phyloP scores from a whole-genome alignment of 1,140 invertebrate species.

The Bathynomus jamesi region DNA sequence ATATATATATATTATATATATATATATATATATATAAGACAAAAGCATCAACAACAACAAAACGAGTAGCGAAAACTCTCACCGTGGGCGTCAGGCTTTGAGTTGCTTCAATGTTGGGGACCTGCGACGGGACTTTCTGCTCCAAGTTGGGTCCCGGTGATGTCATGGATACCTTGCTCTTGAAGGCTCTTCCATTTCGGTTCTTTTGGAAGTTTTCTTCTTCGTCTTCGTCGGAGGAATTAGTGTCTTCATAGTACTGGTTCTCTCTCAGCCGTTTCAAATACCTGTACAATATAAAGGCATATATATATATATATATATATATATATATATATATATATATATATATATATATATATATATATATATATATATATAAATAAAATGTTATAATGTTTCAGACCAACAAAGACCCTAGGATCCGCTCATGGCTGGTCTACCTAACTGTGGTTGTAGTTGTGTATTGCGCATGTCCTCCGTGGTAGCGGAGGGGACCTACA shows the following conservation, averaged over 20 bases:
- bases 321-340: conserved; percentile 12
- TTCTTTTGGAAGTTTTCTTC: conserved; percentile 2
- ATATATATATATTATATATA: no score
- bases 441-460: no score
- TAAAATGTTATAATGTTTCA: no score
- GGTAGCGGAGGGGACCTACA: no score
- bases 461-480: no score
- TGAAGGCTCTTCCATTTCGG: conserved; percentile 9
- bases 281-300: neutral
- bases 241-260: conserved; percentile 2
- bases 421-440: no score
- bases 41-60: neutral
- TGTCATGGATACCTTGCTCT: conserved; percentile 38
- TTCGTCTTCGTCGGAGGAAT: neutral
- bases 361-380: conserved; percentile 3
- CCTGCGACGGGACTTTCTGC: conserved; percentile 47
- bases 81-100: conserved; percentile 26
- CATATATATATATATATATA: conserved; percentile 9
- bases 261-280: neutral
- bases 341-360: neutral
- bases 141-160: conserved; percentile 48
- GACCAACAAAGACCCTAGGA: no score
- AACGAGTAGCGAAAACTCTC: neutral
- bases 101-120: conserved; percentile 27
- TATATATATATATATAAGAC: no score